These are phyloP conservation scores for Globodera rostochiensis DNA, from an alignment of 1,140 invertebrate species.

Conservation along the genomic window DNA sequence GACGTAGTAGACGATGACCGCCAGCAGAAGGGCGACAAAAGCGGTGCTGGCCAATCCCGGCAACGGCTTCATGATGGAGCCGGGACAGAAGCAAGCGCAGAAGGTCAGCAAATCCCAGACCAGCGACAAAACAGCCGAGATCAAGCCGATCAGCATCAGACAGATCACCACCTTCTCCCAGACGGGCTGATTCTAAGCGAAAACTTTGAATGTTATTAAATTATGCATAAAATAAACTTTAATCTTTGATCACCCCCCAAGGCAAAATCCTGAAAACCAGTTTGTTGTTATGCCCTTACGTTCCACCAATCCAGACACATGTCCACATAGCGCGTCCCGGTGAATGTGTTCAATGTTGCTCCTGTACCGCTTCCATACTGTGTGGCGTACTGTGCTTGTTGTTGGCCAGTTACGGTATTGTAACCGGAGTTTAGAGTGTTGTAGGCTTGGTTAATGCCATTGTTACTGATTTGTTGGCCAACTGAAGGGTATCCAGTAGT, in stretches of 20 bases:
- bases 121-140: conserved; percentile 40
- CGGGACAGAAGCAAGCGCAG: conserved; percentile 46
- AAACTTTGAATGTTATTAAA: no score
- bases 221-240: no score
- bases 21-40: conserved; percentile 35
- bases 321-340: conserved; percentile 24
- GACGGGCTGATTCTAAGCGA: conserved; percentile 46
- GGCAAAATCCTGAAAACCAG: not conserved
- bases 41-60: conserved; percentile 39
- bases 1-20: conserved; percentile 40
- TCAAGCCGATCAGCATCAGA: conserved; percentile 33
- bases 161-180: conserved; percentile 49
- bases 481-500: not conserved
- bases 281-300: not conserved
- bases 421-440: conserved; percentile 14
- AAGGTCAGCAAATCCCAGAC: conserved; percentile 53
- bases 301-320: conserved; percentile 22
- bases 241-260: no score
- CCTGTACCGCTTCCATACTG: conserved; percentile 7
- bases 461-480: not conserved
- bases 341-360: conserved; percentile 5
- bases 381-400: conserved; percentile 16
- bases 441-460: conserved; percentile 1
- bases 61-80: conserved; percentile 46
- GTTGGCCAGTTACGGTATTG: conserved; percentile 1